These are phyloP conservation scores for Gasterosteus nipponicus DNA, from an alignment of 2,113 vertebrate genomes.

Conservation along the genomic window DNA sequence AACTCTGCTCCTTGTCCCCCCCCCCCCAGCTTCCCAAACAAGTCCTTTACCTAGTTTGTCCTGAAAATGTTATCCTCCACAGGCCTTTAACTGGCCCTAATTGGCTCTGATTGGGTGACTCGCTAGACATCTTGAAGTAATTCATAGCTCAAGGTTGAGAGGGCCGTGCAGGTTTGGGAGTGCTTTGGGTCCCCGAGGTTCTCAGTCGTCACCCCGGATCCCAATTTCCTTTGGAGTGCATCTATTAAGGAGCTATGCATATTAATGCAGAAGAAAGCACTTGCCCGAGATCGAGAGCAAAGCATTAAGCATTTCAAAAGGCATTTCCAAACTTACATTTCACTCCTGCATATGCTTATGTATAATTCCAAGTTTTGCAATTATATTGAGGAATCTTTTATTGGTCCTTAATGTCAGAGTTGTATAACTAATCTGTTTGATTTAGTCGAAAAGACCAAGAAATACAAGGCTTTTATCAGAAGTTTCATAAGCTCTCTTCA, in stretches of 20 bases:
- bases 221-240: slow-evolving; percentile 29
- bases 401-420: not conserved
- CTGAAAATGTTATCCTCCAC: slow-evolving; percentile 46
- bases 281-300: not conserved
- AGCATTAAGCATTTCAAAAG: slow-evolving; percentile 27
- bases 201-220: slow-evolving; percentile 39
- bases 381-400: slow-evolving; percentile 13
- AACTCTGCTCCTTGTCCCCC: not conserved
- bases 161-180: slow-evolving; percentile 42
- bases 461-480: not conserved
- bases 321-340: slow-evolving; percentile 16
- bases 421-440: not conserved
- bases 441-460: not conserved
- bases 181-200: slow-evolving; percentile 26
- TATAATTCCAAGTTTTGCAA: not conserved
- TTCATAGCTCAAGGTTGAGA: slow-evolving; percentile 67
- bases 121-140: slow-evolving; percentile 74
- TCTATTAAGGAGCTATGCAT: slow-evolving; percentile 29
- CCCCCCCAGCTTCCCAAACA: slow-evolving; percentile 10
- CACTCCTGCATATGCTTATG: not conserved
- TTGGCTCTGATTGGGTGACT: slow-evolving; percentile 66
- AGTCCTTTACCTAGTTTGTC: slow-evolving; percentile 27
- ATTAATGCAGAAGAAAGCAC: slow-evolving; percentile 24
- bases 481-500: not conserved
- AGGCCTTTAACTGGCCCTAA: slow-evolving; percentile 59